Percentiles rank a stretch among this genome's conserved stretches.
Conservation (phyloP, 2,797 vertebrate genomes). For the Hephaestus fuliginosus region DNA sequence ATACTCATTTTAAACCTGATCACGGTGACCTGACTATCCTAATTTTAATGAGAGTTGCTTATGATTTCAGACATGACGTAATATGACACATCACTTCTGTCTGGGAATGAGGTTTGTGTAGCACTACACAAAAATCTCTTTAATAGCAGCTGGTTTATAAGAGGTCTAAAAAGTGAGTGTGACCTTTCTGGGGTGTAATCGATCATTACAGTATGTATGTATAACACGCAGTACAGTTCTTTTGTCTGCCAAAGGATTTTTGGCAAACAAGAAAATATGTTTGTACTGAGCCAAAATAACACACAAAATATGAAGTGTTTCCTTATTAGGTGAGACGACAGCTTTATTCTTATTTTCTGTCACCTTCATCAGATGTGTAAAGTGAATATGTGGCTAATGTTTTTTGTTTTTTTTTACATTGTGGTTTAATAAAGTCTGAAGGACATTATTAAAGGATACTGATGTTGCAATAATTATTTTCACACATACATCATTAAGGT, state of each 20-base stretch:
- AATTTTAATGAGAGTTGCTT: neutral
- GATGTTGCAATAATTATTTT: neutral
- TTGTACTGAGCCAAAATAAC: neutral
- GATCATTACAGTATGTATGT: neutral
- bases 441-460: neutral
- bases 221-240: neutral
- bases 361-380: neutral
- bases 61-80: neutral
- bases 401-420: neutral
- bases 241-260: neutral
- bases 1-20: neutral
- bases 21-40: neutral
- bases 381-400: neutral
- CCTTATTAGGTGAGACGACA: neutral
- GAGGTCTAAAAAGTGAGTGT: neutral
- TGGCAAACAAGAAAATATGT: neutral
- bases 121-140: neutral
- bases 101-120: neutral
- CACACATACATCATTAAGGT: neutral
- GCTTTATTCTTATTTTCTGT: neutral
- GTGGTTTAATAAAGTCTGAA: neutral
- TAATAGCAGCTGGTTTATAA: neutral
- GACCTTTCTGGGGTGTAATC: neutral
- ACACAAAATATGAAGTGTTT: neutral
- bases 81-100: neutral